phyloP scores from a whole-genome alignment of 2,113 vertebrate species.

The Tragelaphus imberbis region DNA sequence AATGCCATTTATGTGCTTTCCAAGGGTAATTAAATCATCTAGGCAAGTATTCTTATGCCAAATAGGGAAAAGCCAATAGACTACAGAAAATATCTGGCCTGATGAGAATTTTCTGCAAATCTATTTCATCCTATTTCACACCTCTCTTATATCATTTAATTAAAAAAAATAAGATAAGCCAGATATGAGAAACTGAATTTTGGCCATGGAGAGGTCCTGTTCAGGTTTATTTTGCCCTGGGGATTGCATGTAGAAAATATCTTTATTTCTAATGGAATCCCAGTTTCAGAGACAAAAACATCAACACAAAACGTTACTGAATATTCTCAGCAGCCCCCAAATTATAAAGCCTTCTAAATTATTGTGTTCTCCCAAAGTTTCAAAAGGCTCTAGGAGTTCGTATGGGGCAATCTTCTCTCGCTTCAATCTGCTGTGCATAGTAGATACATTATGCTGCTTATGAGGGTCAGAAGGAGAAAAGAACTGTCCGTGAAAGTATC shows the following conservation, averaged over 20 bases:
- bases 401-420: background rate
- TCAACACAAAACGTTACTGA: background rate
- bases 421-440: background rate
- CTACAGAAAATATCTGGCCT: background rate
- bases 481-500: background rate
- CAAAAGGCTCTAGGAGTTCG: background rate
- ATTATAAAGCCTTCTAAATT: background rate
- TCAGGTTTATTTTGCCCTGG: background rate
- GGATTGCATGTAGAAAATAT: background rate
- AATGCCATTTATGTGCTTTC: background rate
- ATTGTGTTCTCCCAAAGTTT: background rate
- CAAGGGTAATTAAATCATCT: background rate
- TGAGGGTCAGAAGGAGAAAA: background rate
- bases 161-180: background rate
- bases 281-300: background rate
- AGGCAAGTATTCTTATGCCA: background rate
- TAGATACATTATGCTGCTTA: background rate
- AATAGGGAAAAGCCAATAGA: background rate
- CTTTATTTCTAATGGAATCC: background rate
- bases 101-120: background rate
- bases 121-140: background rate
- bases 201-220: background rate
- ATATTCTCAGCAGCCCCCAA: background rate
- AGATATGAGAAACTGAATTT: background rate
- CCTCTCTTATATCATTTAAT: background rate